Evolutionary conservation across 2,797 vertebrate species (phyloP).

Genomic region (Tympanoctomys barrerae): DNA sequence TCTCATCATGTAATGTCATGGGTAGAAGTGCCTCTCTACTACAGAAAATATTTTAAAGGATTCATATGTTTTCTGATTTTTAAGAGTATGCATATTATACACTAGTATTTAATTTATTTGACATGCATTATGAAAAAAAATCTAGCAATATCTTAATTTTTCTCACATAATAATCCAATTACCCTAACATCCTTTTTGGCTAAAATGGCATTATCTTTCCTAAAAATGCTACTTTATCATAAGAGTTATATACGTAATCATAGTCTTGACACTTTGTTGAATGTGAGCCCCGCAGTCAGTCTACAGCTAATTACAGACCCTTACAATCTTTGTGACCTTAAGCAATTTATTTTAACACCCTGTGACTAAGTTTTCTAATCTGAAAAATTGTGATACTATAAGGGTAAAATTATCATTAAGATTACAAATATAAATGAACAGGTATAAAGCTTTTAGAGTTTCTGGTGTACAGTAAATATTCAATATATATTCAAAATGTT

Average conservation of each 20-base stretch:
- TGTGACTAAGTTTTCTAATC: slow-evolving; percentile 5
- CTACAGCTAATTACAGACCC: neutral
- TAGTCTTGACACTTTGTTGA: neutral
- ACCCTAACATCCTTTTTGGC: neutral
- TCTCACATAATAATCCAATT: slow-evolving; percentile 51
- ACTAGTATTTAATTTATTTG: neutral
- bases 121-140: slow-evolving; percentile 1
- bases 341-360: neutral
- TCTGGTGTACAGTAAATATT: neutral
- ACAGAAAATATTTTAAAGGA: neutral
- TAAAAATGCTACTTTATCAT: slow-evolving; percentile 45
- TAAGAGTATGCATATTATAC: slow-evolving; percentile 8
- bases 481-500: neutral
- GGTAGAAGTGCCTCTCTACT: neutral
- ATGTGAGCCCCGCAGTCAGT: neutral
- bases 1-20: neutral
- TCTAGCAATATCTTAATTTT: neutral
- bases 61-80: neutral
- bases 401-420: slow-evolving; percentile 2
- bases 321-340: slow-evolving; percentile 36
- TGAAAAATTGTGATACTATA: neutral
- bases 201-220: neutral
- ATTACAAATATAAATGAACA: slow-evolving; percentile 4
- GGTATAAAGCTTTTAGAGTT: neutral
- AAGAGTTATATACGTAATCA: neutral